These are phyloP conservation scores for Beris morrisii DNA, from an alignment of 2,888 invertebrate genomes.

Conservation along the genomic window DNA sequence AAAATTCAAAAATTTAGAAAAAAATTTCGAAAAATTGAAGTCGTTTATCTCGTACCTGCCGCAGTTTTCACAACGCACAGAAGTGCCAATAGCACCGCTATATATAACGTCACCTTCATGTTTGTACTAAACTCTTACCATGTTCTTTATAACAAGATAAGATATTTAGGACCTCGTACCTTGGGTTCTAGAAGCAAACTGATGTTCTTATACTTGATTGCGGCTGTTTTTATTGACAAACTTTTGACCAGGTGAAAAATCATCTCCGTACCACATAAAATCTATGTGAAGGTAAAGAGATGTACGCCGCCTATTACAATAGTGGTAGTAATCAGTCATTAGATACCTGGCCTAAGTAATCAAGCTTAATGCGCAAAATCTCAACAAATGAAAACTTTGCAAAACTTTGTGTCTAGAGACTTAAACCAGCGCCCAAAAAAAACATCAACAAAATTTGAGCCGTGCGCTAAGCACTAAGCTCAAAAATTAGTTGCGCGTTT, in stretches of 20 bases:
- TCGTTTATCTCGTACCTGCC: constrained; percentile 4
- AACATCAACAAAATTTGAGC: too few relatives aligned
- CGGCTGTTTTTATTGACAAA: constrained; percentile 26
- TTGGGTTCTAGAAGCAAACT: constrained; percentile 21
- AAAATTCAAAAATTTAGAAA: background rate
- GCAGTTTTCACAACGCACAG: constrained; percentile 6
- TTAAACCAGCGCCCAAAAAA: too few relatives aligned
- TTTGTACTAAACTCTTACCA: constrained; percentile 1
- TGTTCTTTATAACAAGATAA: constrained; percentile 11
- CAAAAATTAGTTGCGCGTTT: constrained; percentile 25
- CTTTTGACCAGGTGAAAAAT: constrained; percentile 19
- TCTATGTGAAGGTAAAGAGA: background rate
- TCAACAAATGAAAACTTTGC: background rate
- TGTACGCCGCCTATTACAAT: too few relatives aligned
- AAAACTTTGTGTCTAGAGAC: background rate
- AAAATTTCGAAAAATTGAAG: background rate
- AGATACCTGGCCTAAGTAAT: background rate
- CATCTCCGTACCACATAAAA: constrained; percentile 9
- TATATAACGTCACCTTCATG: constrained; percentile 6
- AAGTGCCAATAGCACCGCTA: constrained; percentile 17
- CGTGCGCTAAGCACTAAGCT: too few relatives aligned
- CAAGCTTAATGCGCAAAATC: too few relatives aligned
- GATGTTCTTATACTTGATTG: constrained; percentile 21
- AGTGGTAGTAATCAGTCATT: background rate
- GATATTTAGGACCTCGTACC: constrained; percentile 21